phyloP scores from a whole-genome alignment of 2,113 vertebrate genomes.

The Strigops habroptila region DNA sequence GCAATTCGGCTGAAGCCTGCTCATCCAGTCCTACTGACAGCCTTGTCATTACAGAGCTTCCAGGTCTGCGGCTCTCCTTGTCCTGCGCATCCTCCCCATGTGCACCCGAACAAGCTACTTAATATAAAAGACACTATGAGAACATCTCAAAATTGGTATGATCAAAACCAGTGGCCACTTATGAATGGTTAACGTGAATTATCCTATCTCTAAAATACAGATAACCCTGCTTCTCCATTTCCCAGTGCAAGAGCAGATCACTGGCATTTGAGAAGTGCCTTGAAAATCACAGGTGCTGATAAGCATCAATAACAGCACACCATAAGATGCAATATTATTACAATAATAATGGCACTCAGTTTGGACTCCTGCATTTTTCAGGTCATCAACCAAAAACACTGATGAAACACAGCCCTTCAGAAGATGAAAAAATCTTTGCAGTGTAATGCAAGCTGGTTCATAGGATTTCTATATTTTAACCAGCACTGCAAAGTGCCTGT shows the following conservation, averaged over 20 bases:
- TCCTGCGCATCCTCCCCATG: background rate
- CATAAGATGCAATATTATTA: background rate
- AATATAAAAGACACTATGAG: background rate
- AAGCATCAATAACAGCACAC: background rate
- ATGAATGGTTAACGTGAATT: background rate
- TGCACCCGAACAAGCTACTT: background rate
- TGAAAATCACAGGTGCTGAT: constrained; percentile 11
- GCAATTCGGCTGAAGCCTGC: background rate
- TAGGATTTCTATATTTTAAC: background rate
- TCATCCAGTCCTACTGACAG: background rate
- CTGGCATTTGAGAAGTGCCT: background rate
- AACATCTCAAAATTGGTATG: background rate
- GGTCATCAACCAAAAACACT: constrained; percentile 45
- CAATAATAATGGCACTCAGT: constrained; percentile 13
- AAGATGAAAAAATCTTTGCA: constrained; percentile 9
- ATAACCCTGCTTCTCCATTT: background rate
- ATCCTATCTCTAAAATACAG: background rate
- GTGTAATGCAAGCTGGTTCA: background rate
- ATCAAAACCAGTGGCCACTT: background rate
- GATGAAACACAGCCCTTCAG: constrained; percentile 23
- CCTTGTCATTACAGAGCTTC: background rate
- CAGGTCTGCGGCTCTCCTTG: background rate
- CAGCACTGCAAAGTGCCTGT: background rate
- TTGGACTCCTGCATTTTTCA: constrained; percentile 33
- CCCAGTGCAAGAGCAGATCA: background rate